phyloP scores from a whole-genome alignment of 2,888 invertebrate genomes.

The Uloborus plumipes region DNA sequence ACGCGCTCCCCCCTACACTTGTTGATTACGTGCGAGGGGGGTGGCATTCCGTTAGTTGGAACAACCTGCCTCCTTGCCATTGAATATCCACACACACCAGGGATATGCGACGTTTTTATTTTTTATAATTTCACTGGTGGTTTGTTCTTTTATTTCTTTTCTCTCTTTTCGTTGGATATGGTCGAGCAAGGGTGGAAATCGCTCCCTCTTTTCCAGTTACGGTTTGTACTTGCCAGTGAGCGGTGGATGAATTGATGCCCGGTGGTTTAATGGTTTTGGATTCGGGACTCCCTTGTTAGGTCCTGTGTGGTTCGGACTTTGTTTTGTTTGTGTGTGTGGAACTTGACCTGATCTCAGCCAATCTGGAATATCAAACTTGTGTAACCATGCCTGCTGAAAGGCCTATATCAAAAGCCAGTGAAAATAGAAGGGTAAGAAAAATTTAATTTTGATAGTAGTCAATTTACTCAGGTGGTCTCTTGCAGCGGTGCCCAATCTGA shows the following conservation, averaged over 20 bases:
- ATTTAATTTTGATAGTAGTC: background rate
- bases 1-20: conserved; percentile 60
- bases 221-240: background rate
- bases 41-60: conserved; percentile 59
- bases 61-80: conserved; percentile 11
- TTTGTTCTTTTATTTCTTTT: too few relatives aligned
- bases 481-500: background rate
- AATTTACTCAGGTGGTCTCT: background rate
- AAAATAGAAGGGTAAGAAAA: conserved; percentile 59
- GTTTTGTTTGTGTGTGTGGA: background rate
- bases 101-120: background rate
- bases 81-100: conserved; percentile 22
- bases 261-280: too few relatives aligned
- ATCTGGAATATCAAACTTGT: conserved; percentile 58
- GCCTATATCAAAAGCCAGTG: conserved; percentile 61
- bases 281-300: background rate
- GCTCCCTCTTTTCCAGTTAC: conserved; percentile 5
- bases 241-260: background rate
- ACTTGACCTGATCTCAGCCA: background rate
- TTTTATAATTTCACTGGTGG: conserved; percentile 7
- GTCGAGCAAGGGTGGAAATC: background rate
- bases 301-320: background rate
- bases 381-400: conserved; percentile 63
- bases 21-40: conserved; percentile 59
- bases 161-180: background rate